Evolutionary conservation across 2,113 vertebrate genomes (phyloP).

Genomic region (Corythoichthys haematopterus): DNA sequence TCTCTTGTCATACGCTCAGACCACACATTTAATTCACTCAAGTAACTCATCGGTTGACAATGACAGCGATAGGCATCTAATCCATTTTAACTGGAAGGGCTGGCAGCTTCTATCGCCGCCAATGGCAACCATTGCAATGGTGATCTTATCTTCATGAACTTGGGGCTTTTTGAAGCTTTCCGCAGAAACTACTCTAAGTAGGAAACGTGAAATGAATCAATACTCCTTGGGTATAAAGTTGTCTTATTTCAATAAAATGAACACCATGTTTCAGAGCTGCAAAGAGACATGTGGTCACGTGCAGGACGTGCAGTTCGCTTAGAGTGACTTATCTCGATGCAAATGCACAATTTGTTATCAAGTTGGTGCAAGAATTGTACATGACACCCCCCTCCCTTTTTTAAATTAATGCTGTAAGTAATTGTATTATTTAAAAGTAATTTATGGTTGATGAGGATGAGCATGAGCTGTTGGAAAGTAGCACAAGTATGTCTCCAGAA

Average conservation of each 20-base stretch:
- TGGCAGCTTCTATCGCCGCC: too few species aligned
- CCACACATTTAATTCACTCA: neutral
- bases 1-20: neutral
- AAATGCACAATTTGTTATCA: conserved; percentile 55
- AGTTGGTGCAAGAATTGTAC: conserved; percentile 51
- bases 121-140: too few species aligned
- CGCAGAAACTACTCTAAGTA: neutral
- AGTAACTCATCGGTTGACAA: neutral
- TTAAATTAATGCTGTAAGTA: conserved; percentile 65
- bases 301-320: conserved; percentile 4
- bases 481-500: conserved; percentile 46
- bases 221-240: neutral
- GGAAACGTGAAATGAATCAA: neutral
- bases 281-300: neutral
- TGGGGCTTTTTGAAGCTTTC: neutral
- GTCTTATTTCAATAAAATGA: neutral
- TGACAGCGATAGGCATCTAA: too few species aligned
- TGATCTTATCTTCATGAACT: neutral
- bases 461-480: conserved; percentile 61
- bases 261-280: neutral
- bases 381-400: conserved; percentile 46
- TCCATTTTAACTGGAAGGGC: too few species aligned
- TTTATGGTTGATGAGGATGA: conserved; percentile 64
- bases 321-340: conserved; percentile 9
- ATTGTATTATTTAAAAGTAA: conserved; percentile 75